Percentiles rank a stretch among this genome's conserved stretches.
Conservation (phyloP, 2,797 vertebrate genomes). For the Yasuhikotakia modesta region DNA sequence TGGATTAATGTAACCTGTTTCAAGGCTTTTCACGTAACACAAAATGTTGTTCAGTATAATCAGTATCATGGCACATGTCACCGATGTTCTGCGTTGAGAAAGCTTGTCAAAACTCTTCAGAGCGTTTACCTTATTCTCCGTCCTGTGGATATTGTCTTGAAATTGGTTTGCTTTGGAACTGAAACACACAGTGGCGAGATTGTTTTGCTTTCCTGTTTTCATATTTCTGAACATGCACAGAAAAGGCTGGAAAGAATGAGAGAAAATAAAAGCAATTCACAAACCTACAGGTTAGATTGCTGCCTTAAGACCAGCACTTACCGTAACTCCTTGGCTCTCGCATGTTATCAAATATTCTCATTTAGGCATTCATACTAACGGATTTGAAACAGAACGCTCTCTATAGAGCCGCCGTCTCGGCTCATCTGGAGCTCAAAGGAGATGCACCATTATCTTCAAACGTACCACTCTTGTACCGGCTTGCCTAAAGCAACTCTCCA, state of each 20-base stretch:
- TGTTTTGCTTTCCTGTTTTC: constrained; percentile 10
- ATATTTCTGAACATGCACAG: background rate
- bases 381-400: constrained; percentile 7
- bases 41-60: background rate
- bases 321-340: background rate
- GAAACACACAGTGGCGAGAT: constrained; percentile 5
- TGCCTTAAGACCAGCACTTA: constrained; percentile 18
- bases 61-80: background rate
- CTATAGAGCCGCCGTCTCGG: background rate
- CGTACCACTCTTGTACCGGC: constrained; percentile 1
- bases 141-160: constrained; percentile 25
- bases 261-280: constrained; percentile 8
- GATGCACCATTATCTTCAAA: constrained; percentile 18
- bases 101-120: constrained; percentile 7
- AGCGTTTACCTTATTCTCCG: constrained; percentile 13
- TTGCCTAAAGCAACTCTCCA: constrained; percentile 27
- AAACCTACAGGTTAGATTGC: constrained; percentile 16
- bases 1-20: too few relatives aligned
- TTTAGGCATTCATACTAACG: background rate
- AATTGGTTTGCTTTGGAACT: constrained; percentile 28
- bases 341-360: constrained; percentile 22
- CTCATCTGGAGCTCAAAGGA: background rate
- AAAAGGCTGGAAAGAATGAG: background rate
- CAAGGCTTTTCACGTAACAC: too few relatives aligned
- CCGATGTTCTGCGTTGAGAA: constrained; percentile 17